Evolutionary conservation across 2,797 vertebrate species (phyloP), one percentile per base, ranked within the genome.

Genomic region (Lophius americanus): DNA sequence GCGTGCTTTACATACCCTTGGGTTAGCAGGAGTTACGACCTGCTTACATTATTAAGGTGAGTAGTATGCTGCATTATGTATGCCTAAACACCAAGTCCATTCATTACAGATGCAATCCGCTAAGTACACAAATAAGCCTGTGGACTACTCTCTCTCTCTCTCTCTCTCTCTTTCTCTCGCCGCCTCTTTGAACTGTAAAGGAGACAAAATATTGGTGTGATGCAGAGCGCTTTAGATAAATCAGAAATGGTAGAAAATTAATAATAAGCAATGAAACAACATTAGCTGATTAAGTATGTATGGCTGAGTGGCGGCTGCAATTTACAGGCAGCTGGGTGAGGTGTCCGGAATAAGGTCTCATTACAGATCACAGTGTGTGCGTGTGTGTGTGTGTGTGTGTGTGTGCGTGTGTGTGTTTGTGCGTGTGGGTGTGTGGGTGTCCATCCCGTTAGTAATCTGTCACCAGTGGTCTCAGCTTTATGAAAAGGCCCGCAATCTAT

Each of bases 261-360:
- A 94, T 93, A 93, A 93, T 88, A 89, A 85, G 78, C 86, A 94
- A 92, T 92, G 93, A 92, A 93, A 89, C 86, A 94, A 91, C 93
- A 95, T 94, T 95, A 94, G 93, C 92, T 94, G 92, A 95, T 95
- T 94, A 94, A 91, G 91, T 91, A 95, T 91, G 88, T 92, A 92
- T 90, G 84, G 87, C 78, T 68, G 83, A 89, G 85, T 90, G 85
- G 87, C 81, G 80, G 84, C 79, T 89, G 83, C 87, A 92, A 93
- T 94, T 94, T 93, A 93, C 88, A 83, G 88, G 91, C 88, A 89
- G 77, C 78, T 68, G 64, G 85, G 76, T 71, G 79, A 81, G 86
- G 89, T 93, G 93, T 94, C 93, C 91, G 86, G 89, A 91, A 92
- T 87, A 92, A 90, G 91, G 92, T 93, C 91, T 92, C 88, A 83